Base-by-base conservation (phyloP, 2,113 vertebrate species). In the Fregata magnificens region DNA sequence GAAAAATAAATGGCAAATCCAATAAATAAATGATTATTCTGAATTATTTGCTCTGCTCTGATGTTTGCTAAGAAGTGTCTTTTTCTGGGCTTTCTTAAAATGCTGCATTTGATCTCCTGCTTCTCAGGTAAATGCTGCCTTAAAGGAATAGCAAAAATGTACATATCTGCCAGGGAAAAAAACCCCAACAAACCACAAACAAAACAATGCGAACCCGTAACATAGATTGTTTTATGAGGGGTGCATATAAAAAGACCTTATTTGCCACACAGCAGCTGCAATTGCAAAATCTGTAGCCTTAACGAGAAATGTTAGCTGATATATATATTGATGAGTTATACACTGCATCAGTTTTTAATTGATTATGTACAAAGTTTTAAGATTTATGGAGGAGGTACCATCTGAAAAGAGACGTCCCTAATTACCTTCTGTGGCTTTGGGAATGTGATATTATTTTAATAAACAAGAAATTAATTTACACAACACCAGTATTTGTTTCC, bases 11-110 rank as follows among this genome's bases (percentile, higher is more conserved):
- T 91, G 90, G 88, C 90, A 92, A 94, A 89, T 74, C 79, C 95
- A 88, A 96, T 97, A 96, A 97, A 97, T 96, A 97, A 96, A 96
- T 90, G 55, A 96, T 94, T 83, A 77, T 91, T 95, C 82, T 92
- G 93, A 96, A 91, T 95, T 96, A 97, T 95, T 96, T 95, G 86
- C 82, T 82, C 47, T 72, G 42, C 82, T 90, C 85, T 91, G 56
- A 77, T 93, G 94, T 96, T 98, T 97, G 59, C 73, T 81, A 87
- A 94, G 74, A 95, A 94, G 72, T 61, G 18, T 76, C 72, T 89
- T 67, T 91, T 89, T 74, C 5, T 0, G 2, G 42, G 28, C 8
- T 91, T 55, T 55, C 13, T 5, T 76, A 53, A 94, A 93, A 62
- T 58, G 21, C 70, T 70, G 22, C 21, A 13, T 69, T 73, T 91